phyloP scores from a whole-genome alignment of 2,113 vertebrate genomes.

The human (Homo sapiens) region DNA sequence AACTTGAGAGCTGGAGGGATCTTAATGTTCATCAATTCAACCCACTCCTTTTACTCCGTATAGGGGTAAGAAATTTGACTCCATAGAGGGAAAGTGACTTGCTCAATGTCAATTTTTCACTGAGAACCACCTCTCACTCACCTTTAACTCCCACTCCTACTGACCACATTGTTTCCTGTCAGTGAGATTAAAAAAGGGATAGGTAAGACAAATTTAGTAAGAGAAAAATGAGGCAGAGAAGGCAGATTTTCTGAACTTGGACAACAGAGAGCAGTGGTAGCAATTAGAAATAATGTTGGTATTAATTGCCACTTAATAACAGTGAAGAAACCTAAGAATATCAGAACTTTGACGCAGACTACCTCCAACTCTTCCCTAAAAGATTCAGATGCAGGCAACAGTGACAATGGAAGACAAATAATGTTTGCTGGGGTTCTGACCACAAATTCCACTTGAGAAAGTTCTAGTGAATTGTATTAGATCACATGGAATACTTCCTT shows the following conservation, averaged over 20 bases:
- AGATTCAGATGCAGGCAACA: not conserved
- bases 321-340: not conserved
- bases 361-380: not conserved
- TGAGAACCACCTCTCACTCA: constrained; percentile 1
- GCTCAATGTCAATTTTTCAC: not conserved
- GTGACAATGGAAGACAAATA: not conserved
- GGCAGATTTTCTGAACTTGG: not conserved
- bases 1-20: constrained; percentile 9
- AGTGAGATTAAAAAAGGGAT: not conserved
- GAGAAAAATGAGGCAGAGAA: not conserved
- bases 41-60: not conserved
- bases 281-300: constrained; percentile 16
- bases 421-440: not conserved
- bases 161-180: constrained; percentile 16
- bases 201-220: not conserved
- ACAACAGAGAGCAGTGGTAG: not conserved
- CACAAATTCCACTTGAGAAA: not conserved
- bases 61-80: constrained; percentile 18
- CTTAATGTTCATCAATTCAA: constrained; percentile 29
- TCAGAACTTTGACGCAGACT: not conserved
- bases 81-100: not conserved
- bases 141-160: not conserved
- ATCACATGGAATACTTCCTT: not conserved
- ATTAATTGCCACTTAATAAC: not conserved
- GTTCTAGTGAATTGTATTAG: not conserved